Evolutionary conservation across 2,797 vertebrate genomes (phyloP), one percentile per base, ranked within the genome.

Genomic region (Ceryle rudis): DNA sequence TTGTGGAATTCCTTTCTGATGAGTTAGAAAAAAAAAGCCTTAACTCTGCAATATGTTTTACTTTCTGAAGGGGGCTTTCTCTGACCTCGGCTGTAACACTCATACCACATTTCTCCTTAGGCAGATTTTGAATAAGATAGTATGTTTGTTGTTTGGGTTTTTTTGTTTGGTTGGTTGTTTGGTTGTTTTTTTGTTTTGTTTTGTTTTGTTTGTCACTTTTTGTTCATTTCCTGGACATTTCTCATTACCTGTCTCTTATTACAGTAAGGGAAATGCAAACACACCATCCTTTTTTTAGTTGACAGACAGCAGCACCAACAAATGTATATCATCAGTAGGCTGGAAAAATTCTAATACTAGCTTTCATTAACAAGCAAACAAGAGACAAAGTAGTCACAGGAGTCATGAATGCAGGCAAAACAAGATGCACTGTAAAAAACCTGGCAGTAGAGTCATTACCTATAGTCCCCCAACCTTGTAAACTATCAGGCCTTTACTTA

Each of bases 1-100:
- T 92, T 90, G 89, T 86, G 62, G 62, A 93, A 66, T 71, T 86
- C 42, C 85, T 70, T 93, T 96, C 74, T 86, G 92, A 91, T 95
- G 95, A 97, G 75, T 37, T 94, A 51, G 82, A 23, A 41, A 72
- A 80, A 44, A 92, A 93, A 94, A 2, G 5, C 16, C 92, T 96
- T 73, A 93, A 93, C 62, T 96, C 92, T 95, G 95, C 90, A 97
- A 67, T 93, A 92, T 85, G 28, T 87, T 91, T 94, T 86, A 75
- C 65, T 67, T 94, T 89, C 77, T 97, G 93, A 97, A 93, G 94
- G 86, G 80, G 70, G 47, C 93, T 96, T 96, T 90, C 84, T 96
- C 41, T 94, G 85, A 95, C 46, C 22, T 82, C 94, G 95, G 93
- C 96, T 97, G 94, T 91, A 89, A 31, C 64, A 79, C 60, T 96